phyloP scores from a whole-genome alignment of 2,888 invertebrate species.

The Abrostola tripartita region DNA sequence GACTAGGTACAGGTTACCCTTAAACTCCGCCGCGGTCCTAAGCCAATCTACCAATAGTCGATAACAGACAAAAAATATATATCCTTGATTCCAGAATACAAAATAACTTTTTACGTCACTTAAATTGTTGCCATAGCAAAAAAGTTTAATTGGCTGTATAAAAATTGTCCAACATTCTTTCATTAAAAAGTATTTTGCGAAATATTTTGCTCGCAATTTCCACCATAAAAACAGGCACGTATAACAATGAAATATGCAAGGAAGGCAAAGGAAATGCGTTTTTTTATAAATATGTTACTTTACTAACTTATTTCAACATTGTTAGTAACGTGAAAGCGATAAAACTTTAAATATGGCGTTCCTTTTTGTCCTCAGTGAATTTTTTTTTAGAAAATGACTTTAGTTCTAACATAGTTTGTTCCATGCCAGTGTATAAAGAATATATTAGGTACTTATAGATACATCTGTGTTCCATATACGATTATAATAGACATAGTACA shows the following conservation, averaged over 20 bases:
- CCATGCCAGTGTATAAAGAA: constrained; percentile 18
- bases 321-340: constrained; percentile 38
- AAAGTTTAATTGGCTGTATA: constrained; percentile 39
- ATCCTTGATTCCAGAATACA: too few species aligned
- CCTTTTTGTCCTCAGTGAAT: constrained; percentile 25
- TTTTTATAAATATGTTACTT: constrained; percentile 35
- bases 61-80: too few species aligned
- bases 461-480: constrained; percentile 16
- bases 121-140: constrained; percentile 32
- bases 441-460: not conserved
- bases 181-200: constrained; percentile 45
- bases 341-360: constrained; percentile 29
- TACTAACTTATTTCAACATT: constrained; percentile 31
- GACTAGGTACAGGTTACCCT: too few species aligned
- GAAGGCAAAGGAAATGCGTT: constrained; percentile 32
- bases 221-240: constrained; percentile 34
- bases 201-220: constrained; percentile 46
- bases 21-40: too few species aligned
- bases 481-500: constrained; percentile 43
- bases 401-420: constrained; percentile 5
- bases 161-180: constrained; percentile 43
- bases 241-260: constrained; percentile 32
- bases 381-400: constrained; percentile 9
- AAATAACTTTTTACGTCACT: constrained; percentile 16
- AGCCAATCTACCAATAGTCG: too few species aligned